Evolutionary conservation across 2,113 vertebrate genomes (phyloP).

Genomic region (Acrocephalus arundinaceus): DNA sequence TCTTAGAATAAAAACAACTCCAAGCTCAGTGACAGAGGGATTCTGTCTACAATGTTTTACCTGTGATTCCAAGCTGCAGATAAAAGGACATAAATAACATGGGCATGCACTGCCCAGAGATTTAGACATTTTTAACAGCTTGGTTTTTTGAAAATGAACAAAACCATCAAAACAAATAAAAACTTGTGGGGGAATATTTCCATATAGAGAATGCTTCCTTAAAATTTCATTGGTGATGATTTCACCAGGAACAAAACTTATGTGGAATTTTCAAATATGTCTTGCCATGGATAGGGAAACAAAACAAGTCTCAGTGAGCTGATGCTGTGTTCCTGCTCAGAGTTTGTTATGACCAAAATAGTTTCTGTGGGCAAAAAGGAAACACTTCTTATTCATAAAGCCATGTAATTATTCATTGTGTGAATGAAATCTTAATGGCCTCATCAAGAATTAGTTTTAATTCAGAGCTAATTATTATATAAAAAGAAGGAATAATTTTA

Average conservation of each 20-base stretch:
- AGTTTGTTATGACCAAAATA: neutral
- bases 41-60: neutral
- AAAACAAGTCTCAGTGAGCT: neutral
- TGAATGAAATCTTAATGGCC: too few relatives aligned
- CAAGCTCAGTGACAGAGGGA: neutral
- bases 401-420: too few relatives aligned
- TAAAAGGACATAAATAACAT: neutral
- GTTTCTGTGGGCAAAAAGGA: too few relatives aligned
- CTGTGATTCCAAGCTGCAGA: neutral
- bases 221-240: neutral
- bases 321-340: neutral
- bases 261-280: neutral
- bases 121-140: neutral
- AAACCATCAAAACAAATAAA: neutral
- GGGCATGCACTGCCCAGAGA: neutral
- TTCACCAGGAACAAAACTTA: neutral
- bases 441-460: too few relatives aligned
- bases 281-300: neutral
- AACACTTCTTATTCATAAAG: too few relatives aligned
- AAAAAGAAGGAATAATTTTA: too few relatives aligned
- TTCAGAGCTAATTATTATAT: too few relatives aligned
- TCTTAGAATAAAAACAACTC: neutral
- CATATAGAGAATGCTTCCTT: neutral
- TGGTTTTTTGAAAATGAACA: neutral
- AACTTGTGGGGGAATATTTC: neutral